Conservation (phyloP, 2,113 vertebrate species). For the Riparia riparia region DNA sequence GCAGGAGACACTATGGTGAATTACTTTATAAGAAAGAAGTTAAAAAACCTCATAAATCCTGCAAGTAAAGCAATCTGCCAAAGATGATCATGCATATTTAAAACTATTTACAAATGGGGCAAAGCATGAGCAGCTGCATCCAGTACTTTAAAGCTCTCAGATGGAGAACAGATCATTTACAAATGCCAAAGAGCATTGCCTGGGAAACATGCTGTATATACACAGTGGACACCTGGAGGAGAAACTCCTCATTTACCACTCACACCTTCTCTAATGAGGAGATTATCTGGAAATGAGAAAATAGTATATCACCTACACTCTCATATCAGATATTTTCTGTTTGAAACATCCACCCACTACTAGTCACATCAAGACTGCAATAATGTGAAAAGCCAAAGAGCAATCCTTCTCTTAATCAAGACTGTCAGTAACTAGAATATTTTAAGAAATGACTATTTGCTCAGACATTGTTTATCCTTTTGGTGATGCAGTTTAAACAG, state of each 20-base stretch:
- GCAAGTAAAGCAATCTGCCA: conserved; percentile 15
- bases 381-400: background rate
- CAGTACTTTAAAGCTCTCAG: conserved; percentile 44
- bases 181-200: conserved; percentile 3
- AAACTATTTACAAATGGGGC: conserved; percentile 57
- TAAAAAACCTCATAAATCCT: background rate
- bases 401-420: conserved; percentile 4
- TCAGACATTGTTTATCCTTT: background rate
- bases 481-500: background rate
- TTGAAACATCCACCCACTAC: conserved; percentile 25
- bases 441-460: background rate
- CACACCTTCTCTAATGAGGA: conserved; percentile 15
- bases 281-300: conserved; percentile 50
- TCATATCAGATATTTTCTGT: conserved; percentile 6
- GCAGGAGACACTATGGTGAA: background rate
- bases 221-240: background rate
- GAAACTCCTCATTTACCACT: conserved; percentile 44
- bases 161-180: conserved; percentile 20
- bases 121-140: conserved; percentile 31
- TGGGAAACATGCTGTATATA: background rate
- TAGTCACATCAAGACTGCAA: background rate
- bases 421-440: background rate
- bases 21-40: background rate
- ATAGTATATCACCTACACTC: conserved; percentile 26
- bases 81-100: conserved; percentile 50